Conservation (phyloP, 2,888 invertebrate species). For the Drosophila paramelanica region DNA sequence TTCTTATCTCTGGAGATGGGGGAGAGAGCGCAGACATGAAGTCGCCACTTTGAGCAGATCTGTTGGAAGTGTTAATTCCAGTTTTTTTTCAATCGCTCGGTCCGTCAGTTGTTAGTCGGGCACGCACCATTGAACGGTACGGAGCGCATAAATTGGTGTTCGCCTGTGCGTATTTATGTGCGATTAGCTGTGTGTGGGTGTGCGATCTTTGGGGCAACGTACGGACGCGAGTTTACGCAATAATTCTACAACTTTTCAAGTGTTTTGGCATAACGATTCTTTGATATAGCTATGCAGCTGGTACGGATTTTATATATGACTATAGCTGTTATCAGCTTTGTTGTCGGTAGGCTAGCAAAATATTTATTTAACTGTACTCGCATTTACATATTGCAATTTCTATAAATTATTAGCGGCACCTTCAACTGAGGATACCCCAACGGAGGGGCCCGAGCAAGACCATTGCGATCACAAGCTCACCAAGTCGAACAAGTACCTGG, state of each 20-base stretch:
- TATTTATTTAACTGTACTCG: not conserved
- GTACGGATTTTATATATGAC: not conserved
- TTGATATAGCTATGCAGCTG: conserved; percentile 17
- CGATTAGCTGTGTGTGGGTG: not conserved
- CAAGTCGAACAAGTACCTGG: conserved; percentile 71
- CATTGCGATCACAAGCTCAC: conserved; percentile 76
- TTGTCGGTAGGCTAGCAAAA: conserved; percentile 14
- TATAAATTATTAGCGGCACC: conserved; percentile 26
- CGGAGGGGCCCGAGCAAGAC: conserved; percentile 8
- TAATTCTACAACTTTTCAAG: conserved; percentile 14
- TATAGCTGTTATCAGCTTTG: conserved; percentile 17
- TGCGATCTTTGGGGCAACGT: conserved; percentile 33
- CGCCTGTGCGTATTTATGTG: not conserved
- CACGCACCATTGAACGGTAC: conserved; percentile 66
- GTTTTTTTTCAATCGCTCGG: conserved; percentile 18
- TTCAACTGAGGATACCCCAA: conserved; percentile 37
- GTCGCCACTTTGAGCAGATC: conserved; percentile 48
- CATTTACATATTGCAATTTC: conserved; percentile 1
- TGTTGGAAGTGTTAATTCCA: conserved; percentile 5
- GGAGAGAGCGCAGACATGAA: conserved; percentile 40
- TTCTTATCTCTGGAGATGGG: conserved; percentile 10
- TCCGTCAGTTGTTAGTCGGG: conserved; percentile 54
- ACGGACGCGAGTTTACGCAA: conserved; percentile 33
- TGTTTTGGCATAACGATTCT: not conserved
- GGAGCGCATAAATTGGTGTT: conserved; percentile 38